Evolutionary conservation across 2,113 vertebrate species (phyloP), one percentile per base, ranked within the genome.

Genomic region (Gadus chalcogrammus): DNA sequence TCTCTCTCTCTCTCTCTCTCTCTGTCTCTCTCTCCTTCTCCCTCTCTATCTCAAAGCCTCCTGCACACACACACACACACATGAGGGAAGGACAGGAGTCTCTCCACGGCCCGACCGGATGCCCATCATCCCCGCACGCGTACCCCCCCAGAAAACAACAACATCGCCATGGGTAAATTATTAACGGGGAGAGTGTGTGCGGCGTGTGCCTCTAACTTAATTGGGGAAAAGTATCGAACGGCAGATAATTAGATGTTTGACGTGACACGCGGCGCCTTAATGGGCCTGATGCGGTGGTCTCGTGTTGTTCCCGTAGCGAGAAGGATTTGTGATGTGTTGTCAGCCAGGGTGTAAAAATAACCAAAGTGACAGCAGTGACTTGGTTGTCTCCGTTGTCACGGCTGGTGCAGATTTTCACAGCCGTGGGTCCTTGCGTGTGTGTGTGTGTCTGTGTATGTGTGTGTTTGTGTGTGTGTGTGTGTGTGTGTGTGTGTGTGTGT

Each of bases 321-420:
- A 85, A 79, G 78, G 84, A 88, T 87, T 89, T 88, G 81, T 91
- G 87, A 90, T 91, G 86, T 85, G 82, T 90, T 89, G 88, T 89
- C 90, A 90, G 84, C 84, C 82, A 83, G 75, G 74, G 85, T 89
- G 89, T 90, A 90, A 89, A 90, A 91, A 91, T 91, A 91, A 89
- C 90, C 85, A 87, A 90, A 90, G 86, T 91, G 90, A 91, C 90
- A 90, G 88, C 86, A 89, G 84, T 88, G 90, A 89, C 90, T 91
- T 88, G 87, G 88, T 90, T 91, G 90, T 89, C 86, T 88, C 83
- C 85, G 88, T 88, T 88, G 88, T 86, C 84, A 87, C 84, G 85
- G 88, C 85, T 88, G 86, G 86, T 88, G 88, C 74, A 78, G 87
- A 89, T 90, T 88, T 90, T 89, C 87, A 88, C 88, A 90, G 87